Evolutionary conservation across 2,888 invertebrate genomes (phyloP), one percentile per base, ranked within the genome.

Genomic region (Punctoribates punctum): DNA sequence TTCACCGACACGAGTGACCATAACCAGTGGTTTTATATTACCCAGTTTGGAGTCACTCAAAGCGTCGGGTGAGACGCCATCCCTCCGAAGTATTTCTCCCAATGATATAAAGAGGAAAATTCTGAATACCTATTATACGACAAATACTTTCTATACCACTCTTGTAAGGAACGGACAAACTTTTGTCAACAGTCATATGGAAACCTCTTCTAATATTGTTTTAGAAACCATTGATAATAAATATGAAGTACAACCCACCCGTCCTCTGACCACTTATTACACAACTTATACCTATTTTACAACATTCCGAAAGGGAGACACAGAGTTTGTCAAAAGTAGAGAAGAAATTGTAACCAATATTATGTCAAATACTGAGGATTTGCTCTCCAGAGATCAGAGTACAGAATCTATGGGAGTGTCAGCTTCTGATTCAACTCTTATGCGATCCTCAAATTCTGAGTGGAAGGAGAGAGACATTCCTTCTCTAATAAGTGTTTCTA

Each of bases 401-500:
- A 46, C 8, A 6, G 15, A 46, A 13, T 2, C 70, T 27, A n/a
- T n/a, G n/a, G n/a, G n/a, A n/a, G n/a, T n/a, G n/a, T n/a, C 72
- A 23, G 51, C 73, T 38, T 91, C 91, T 4, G 90, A 90, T 0
- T 91, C 90, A 83, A 89, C 89, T n/a, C n/a, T n/a, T n/a, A n/a
- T n/a, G n/a, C n/a, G n/a, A n/a, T n/a, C n/a, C 0, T 91, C 90
- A 83, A 85, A 88, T 77, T 90, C 90, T 79, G 88, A 89, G 0
- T 85, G 89, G 20, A 78, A 78, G 11, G 62, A 62, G 34, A 62
- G 29, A 29, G 23, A 62, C 15, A 17, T 29, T 62, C 3, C 5
- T 62, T 29, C 62, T 3, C 1, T 29, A 6, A 11, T 25, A 15
- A 29, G 29, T 62, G 25, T 5, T 17, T 62, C 62, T 23, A 29